Evolutionary conservation across 2,113 vertebrate species (phyloP).

Genomic region (Oncorhynchus tshawytscha): DNA sequence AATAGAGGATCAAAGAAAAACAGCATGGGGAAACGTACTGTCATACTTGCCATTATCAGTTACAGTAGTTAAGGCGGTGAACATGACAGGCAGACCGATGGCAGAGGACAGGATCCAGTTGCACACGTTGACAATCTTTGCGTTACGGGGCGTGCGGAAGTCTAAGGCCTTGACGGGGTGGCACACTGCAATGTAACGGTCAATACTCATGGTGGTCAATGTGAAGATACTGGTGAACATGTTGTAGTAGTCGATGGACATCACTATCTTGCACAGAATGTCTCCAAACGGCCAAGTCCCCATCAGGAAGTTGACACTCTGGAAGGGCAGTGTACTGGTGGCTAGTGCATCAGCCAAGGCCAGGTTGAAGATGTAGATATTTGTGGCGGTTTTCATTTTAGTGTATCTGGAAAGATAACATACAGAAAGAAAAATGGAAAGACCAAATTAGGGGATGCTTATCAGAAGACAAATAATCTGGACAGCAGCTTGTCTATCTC

Average conservation of each 20-base stretch:
- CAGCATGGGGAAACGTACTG: not conserved
- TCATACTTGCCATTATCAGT: conserved; percentile 61
- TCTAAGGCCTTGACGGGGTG: conserved; percentile 96
- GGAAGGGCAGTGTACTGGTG: conserved; percentile 96
- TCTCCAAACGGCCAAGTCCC: conserved; percentile 97
- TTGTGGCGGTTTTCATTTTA: conserved; percentile 99
- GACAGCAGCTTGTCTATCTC: too few relatives aligned
- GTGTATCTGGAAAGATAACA: conserved; percentile 82
- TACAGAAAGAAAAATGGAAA: too few relatives aligned
- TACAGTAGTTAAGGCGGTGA: conserved; percentile 88
- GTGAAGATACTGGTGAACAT: conserved; percentile 99
- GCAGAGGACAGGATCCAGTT: conserved; percentile 98
- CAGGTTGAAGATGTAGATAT: conserved; percentile 99
- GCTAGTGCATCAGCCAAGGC: conserved; percentile 93
- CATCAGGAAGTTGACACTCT: conserved; percentile 97
- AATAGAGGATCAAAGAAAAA: too few relatives aligned
- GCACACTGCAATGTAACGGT: conserved; percentile 96
- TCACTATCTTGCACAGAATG: conserved; percentile 90
- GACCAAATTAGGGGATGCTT: too few relatives aligned
- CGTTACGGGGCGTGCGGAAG: conserved; percentile 93
- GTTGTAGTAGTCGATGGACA: conserved; percentile 99
- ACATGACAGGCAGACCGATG: conserved; percentile 98
- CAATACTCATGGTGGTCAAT: conserved; percentile 97
- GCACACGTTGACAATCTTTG: conserved; percentile 97
- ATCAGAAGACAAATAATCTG: too few relatives aligned